These are phyloP conservation scores for Siniperca scherzeri DNA, from an alignment of 2,797 vertebrate genomes.

Conservation along the genomic window DNA sequence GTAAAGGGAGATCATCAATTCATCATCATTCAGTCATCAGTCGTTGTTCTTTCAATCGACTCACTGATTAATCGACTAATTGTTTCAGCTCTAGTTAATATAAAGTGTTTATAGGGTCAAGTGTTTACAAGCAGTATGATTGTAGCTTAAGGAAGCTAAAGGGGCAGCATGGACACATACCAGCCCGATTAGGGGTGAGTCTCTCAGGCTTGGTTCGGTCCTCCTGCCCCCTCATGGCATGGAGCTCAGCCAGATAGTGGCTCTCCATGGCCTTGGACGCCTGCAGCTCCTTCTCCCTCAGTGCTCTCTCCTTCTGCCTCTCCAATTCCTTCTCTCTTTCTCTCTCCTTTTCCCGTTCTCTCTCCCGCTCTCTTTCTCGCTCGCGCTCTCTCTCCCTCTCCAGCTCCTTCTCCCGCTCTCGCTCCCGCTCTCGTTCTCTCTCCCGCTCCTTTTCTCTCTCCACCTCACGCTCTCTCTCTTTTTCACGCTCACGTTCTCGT, in stretches of 20 bases:
- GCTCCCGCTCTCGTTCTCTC: slow-evolving; percentile 80
- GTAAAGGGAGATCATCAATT: too few relatives aligned
- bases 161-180: slow-evolving; percentile 78
- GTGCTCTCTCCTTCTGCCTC: slow-evolving; percentile 89
- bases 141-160: slow-evolving; percentile 19
- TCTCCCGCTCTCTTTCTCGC: slow-evolving; percentile 88
- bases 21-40: too few relatives aligned
- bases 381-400: slow-evolving; percentile 82
- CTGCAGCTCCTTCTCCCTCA: slow-evolving; percentile 94
- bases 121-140: slow-evolving; percentile 14
- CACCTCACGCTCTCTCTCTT: slow-evolving; percentile 74
- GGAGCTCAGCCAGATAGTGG: slow-evolving; percentile 92
- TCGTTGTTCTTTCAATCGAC: not conserved
- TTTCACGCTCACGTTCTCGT: slow-evolving; percentile 79
- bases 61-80: not conserved
- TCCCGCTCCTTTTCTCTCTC: slow-evolving; percentile 82
- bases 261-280: slow-evolving; percentile 93
- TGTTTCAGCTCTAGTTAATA: slow-evolving; percentile 7
- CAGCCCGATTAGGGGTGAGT: slow-evolving; percentile 91
- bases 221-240: slow-evolving; percentile 90
- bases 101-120: slow-evolving; percentile 5
- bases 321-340: slow-evolving; percentile 90
- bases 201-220: slow-evolving; percentile 93
- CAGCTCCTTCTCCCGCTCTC: slow-evolving; percentile 78
- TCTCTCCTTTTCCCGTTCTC: slow-evolving; percentile 85